A percentile compares a stretch with the other conserved stretches of the same genome.
These are phyloP conservation scores for Holotrichia oblita DNA, from an alignment of 1,140 invertebrate genomes.

Conservation along the genomic window DNA sequence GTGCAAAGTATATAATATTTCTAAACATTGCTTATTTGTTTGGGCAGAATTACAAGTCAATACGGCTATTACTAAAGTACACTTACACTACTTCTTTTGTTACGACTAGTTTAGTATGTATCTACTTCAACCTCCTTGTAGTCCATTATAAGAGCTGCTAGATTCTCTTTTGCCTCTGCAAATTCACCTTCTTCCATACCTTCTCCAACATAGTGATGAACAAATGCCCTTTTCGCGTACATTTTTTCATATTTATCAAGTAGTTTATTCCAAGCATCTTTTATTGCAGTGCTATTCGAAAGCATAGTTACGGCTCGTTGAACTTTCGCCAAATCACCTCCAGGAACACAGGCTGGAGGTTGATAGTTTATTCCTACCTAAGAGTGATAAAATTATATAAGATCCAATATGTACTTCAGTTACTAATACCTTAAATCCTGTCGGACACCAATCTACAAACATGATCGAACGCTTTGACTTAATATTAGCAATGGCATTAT, in stretches of 20 bases:
- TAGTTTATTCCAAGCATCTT: conserved; percentile 75
- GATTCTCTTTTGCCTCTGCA: conserved; percentile 75
- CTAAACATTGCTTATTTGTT: too few relatives aligned
- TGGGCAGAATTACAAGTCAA: too few relatives aligned
- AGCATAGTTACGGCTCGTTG: conserved; percentile 78
- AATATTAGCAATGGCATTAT: conserved; percentile 73
- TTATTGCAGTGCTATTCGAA: conserved; percentile 80
- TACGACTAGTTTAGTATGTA: conserved; percentile 13
- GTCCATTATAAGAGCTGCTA: conserved; percentile 75
- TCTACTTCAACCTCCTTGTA: conserved; percentile 66
- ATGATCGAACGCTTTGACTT: conserved; percentile 71
- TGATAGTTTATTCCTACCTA: conserved; percentile 72
- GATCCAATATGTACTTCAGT: not conserved
- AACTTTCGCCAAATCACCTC: conserved; percentile 74
- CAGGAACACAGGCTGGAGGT: conserved; percentile 74
- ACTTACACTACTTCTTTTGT: not conserved
- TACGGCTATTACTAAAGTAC: too few relatives aligned
- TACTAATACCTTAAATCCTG: conserved; percentile 68
- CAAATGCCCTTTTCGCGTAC: conserved; percentile 78
- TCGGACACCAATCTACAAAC: conserved; percentile 79
- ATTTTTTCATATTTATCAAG: conserved; percentile 77
- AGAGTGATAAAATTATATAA: conserved; percentile 33
- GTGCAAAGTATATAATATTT: too few relatives aligned
- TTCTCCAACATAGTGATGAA: conserved; percentile 83
- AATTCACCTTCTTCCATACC: conserved; percentile 82